Conservation (phyloP, 2,113 vertebrate genomes). For the Labeo catla region DNA sequence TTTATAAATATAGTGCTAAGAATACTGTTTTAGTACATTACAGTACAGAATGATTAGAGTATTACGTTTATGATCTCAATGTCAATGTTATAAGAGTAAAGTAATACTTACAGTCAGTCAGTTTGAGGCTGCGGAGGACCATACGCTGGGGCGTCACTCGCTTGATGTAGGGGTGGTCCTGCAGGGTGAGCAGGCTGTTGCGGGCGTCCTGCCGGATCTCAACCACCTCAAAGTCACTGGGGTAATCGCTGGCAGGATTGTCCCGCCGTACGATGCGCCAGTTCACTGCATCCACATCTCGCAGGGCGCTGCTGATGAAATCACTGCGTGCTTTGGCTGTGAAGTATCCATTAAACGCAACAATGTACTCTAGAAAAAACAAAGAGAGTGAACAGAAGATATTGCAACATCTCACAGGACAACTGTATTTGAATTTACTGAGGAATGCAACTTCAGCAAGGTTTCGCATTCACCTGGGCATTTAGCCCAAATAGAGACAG, state of each 20-base stretch:
- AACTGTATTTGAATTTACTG: background rate
- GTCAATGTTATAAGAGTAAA: too few species aligned
- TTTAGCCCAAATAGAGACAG: background rate
- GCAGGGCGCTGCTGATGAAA: conserved; percentile 93
- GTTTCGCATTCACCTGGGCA: background rate
- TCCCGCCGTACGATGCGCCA: conserved; percentile 94
- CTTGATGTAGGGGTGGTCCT: conserved; percentile 96
- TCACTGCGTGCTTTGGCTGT: conserved; percentile 93
- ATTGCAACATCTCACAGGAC: background rate
- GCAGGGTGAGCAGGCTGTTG: conserved; percentile 83
- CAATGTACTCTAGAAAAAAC: conserved; percentile 87
- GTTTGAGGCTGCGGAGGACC: conserved; percentile 92
- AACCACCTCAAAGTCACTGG: conserved; percentile 97
- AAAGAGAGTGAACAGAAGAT: conserved; percentile 36
- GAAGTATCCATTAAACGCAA: conserved; percentile 89
- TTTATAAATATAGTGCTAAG: background rate
- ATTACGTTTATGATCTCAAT: background rate
- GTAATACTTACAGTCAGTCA: conserved; percentile 83
- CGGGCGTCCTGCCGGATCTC: conserved; percentile 87
- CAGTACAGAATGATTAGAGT: background rate
- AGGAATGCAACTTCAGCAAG: background rate
- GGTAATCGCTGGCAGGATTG: conserved; percentile 96
- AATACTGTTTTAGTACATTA: background rate
- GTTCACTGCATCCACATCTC: conserved; percentile 79
- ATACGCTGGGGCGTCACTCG: conserved; percentile 93